Conservation (phyloP, 92 coral and sea anemone species). For the Epizoanthus rinbou region DNA sequence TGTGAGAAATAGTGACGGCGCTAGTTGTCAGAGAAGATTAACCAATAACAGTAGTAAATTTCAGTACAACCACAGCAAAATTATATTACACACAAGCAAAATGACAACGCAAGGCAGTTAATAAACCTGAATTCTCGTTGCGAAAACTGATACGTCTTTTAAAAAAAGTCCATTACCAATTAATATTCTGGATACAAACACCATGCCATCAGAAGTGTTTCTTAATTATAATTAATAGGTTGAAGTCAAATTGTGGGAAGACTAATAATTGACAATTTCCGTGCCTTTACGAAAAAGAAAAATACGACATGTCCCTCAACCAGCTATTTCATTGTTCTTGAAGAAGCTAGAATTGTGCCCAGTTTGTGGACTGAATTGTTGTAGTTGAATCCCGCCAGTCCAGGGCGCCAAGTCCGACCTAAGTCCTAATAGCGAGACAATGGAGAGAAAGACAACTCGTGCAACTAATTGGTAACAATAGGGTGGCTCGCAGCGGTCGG, state of each 20-base stretch:
- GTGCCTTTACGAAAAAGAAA: not conserved
- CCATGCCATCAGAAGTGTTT: not conserved
- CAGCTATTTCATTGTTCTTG: not conserved
- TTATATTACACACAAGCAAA: not conserved
- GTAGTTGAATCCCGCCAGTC: not conserved
- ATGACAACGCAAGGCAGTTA: not conserved
- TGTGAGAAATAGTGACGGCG: not conserved
- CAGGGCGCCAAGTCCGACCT: slow-evolving; percentile 28
- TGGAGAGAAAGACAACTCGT: slow-evolving; percentile 26
- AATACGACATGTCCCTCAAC: not conserved
- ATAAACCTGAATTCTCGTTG: not conserved
- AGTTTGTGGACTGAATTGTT: not conserved
- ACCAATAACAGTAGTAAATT: not conserved
- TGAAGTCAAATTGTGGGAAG: not conserved
- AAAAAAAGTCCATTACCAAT: not conserved
- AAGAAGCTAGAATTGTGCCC: no score
- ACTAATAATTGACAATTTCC: not conserved
- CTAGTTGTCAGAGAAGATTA: slow-evolving; percentile 6
- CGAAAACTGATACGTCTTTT: not conserved
- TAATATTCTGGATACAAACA: not conserved
- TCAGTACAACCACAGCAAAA: not conserved
- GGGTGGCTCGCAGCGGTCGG: slow-evolving; percentile 27
- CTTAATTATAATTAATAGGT: not conserved
- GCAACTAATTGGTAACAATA: slow-evolving; percentile 36
- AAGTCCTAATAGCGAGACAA: slow-evolving; percentile 31